Evolutionary conservation across 2,888 invertebrate genomes (phyloP).

Genomic region (Philonicus albiceps): DNA sequence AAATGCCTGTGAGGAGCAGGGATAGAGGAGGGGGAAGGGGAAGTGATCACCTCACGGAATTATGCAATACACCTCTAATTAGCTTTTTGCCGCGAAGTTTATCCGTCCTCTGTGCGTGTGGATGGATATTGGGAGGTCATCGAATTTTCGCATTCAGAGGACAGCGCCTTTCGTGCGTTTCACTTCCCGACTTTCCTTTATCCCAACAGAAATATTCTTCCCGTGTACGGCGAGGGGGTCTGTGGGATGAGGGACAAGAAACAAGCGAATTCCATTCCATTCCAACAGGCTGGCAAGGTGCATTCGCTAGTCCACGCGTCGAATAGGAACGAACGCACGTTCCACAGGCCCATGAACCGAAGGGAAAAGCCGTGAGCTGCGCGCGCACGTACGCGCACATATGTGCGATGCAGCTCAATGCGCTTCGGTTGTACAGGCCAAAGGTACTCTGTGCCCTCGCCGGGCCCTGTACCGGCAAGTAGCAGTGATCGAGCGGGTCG

Average conservation of each 20-base stretch:
- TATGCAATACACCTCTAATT: not conserved
- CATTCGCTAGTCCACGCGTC: not conserved
- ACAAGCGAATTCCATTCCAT: not conserved
- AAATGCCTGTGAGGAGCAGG: not conserved
- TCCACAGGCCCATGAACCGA: not conserved
- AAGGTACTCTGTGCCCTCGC: not conserved
- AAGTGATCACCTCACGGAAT: not conserved
- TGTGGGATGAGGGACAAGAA: not conserved
- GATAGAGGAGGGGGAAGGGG: not conserved
- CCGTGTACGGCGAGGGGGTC: not conserved
- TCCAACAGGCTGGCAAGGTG: not conserved
- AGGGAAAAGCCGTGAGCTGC: not conserved
- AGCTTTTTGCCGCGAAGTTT: not conserved
- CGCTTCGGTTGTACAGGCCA: not conserved
- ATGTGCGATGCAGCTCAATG: not conserved
- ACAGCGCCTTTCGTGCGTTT: not conserved
- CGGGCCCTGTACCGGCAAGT: not conserved
- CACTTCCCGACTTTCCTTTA: not conserved
- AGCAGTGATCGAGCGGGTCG: not conserved
- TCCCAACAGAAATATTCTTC: not conserved
- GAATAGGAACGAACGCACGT: not conserved
- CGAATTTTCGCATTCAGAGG: not conserved
- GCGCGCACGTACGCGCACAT: slow-evolving; percentile 1
- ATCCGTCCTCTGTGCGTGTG: not conserved
- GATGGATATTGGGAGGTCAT: not conserved